Percentiles rank a stretch among this genome's conserved stretches.
Conservation (phyloP, 2,888 invertebrate genomes). For the Tricholauxania praeusta region DNA sequence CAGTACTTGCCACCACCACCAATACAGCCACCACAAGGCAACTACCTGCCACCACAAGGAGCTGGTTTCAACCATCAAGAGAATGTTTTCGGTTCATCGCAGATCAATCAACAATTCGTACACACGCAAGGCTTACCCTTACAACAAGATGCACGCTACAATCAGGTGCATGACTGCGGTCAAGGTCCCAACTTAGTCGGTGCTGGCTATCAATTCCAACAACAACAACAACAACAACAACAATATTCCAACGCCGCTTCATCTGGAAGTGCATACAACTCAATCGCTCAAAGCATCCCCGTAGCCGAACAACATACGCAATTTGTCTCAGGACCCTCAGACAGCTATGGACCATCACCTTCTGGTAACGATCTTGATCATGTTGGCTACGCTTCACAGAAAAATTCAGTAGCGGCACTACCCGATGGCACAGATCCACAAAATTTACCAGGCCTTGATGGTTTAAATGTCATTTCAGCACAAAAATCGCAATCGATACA, state of each 20-base stretch:
- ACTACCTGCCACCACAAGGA: conserved; percentile 47
- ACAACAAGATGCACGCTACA: conserved; percentile 56
- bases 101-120: conserved; percentile 53
- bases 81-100: conserved; percentile 54
- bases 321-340: conserved; percentile 49
- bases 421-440: conserved; percentile 57
- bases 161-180: conserved; percentile 62
- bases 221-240: conserved; percentile 50
- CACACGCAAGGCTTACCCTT: conserved; percentile 58
- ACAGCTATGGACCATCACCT: conserved; percentile 58
- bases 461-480: conserved; percentile 63
- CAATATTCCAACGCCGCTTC: conserved; percentile 48
- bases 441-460: conserved; percentile 61
- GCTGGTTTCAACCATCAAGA: conserved; percentile 43
- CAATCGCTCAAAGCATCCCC: conserved; percentile 60
- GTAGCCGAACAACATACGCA: conserved; percentile 61
- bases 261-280: conserved; percentile 50
- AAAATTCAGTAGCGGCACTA: conserved; percentile 53
- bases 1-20: conserved; percentile 47
- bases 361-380: conserved; percentile 60
- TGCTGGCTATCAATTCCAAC: conserved; percentile 55
- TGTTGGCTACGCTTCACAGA: conserved; percentile 63
- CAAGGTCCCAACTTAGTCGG: conserved; percentile 65
- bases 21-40: conserved; percentile 40
- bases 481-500: conserved; percentile 64